Percentiles rank a stretch among this genome's conserved stretches.
Evolutionary conservation across 2,113 vertebrate species (phyloP).

Genomic region (Xenus cinereus): DNA sequence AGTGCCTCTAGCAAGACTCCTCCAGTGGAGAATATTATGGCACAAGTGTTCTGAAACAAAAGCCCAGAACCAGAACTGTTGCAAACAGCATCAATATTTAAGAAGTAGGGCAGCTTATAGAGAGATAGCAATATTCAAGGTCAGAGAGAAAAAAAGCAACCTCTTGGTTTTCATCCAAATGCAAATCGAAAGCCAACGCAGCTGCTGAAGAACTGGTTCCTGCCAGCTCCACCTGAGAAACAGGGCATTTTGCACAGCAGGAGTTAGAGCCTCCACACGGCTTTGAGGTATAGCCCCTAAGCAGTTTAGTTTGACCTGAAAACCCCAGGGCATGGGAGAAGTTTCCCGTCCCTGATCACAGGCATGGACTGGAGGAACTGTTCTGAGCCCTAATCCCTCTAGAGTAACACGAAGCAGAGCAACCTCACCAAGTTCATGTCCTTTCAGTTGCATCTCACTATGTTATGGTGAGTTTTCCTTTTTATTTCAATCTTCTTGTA

Average conservation of each 20-base stretch:
- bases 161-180: constrained; percentile 51
- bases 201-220: constrained; percentile 54
- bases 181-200: constrained; percentile 8
- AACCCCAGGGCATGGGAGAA: constrained; percentile 1
- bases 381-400: neutral
- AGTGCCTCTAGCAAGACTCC: neutral
- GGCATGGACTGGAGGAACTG: neutral
- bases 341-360: neutral
- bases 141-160: neutral
- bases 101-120: neutral
- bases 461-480: neutral
- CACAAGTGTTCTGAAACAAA: neutral
- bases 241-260: neutral
- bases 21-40: neutral
- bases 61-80: neutral
- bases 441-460: neutral
- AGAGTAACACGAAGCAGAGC: neutral
- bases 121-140: neutral
- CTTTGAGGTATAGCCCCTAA: neutral
- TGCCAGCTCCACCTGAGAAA: constrained; percentile 50
- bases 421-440: neutral
- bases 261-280: neutral
- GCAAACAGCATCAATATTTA: neutral
- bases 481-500: neutral
- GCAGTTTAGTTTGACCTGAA: constrained; percentile 11